A percentile compares a stretch with the other conserved stretches of the same genome.
phyloP scores from a whole-genome alignment of 37 sponge, comb jelly and placozoan genomes.

The Beroe ovata region DNA sequence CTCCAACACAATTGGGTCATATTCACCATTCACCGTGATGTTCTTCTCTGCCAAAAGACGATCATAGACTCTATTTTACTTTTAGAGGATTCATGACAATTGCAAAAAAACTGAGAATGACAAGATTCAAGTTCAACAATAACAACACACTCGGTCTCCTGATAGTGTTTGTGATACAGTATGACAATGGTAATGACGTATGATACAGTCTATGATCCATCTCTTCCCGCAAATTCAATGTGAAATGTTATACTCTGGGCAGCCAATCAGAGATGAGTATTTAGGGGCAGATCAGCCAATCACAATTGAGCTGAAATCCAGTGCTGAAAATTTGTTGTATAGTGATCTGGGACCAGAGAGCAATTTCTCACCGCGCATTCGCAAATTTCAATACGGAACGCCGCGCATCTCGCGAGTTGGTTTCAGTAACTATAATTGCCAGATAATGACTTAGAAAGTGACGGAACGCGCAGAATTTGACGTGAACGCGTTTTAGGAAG shows the following conservation, averaged over 20 bases:
- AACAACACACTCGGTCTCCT: too few relatives aligned
- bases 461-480: not conserved
- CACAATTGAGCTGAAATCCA: not conserved
- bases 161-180: too few relatives aligned
- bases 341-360: not conserved
- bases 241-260: too few relatives aligned
- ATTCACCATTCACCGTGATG: not conserved
- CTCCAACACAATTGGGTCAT: not conserved
- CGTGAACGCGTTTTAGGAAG: not conserved
- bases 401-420: not conserved
- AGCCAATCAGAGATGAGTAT: not conserved
- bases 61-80: too few relatives aligned
- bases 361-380: not conserved
- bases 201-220: too few relatives aligned
- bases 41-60: not conserved
- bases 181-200: too few relatives aligned
- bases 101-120: too few relatives aligned
- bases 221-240: too few relatives aligned
- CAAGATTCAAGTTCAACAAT: too few relatives aligned
- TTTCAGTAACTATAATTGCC: not conserved
- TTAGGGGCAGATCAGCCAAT: not conserved
- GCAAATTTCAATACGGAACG: not conserved
- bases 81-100: too few relatives aligned
- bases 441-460: not conserved
- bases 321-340: not conserved